Evolutionary conservation across 2,797 vertebrate genomes (phyloP), one percentile per base, ranked within the genome.

Genomic region (Apodemus agrarius): DNA sequence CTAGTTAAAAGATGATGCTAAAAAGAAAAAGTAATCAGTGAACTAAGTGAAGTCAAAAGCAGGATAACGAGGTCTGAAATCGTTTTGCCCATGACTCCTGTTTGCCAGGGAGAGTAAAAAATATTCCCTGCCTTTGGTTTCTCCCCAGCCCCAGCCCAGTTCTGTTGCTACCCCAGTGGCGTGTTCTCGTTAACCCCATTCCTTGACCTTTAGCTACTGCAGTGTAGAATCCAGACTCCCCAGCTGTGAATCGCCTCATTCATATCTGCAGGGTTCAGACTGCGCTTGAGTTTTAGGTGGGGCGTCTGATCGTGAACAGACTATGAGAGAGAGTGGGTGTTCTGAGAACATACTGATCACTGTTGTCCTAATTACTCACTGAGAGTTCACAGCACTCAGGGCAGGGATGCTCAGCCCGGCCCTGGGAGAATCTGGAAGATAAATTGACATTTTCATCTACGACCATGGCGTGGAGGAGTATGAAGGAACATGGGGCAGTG

Each of bases 161-260:
- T 75, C 37, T 19, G 7, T 9, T 5, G 3, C 75, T n/a, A 17
- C 26, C 13, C 76, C 54, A 89, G 61, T 75, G 89, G 19, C 74
- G 14, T 95, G 78, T 72, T 86, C 87, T 97, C 22, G 79, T 94
- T 92, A 85, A 92, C 93, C 87, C 80, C 49, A 0, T 96, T 96
- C 59, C 93, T 86, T 97, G 97, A 97, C 97, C 94, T 97, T 97
- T 97, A 83, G 75, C 94, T 90, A 24, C n/a, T 46, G 29, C 21
- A 9, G 74, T 43, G 52, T 96, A 83, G 91, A 95, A 93, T 95
- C 96, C 76, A 94, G 81, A 84, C 94, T 93, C 63, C 26, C 37
- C n/a, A 57, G 91, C 76, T 92, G 31, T 96, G 93, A 97, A 96
- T 96, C 22, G 93, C 91, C 61, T 89, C 93, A 83, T 97, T 97